Evolutionary conservation across 2,888 invertebrate species (phyloP).

Genomic region (Morpho achilles): DNA sequence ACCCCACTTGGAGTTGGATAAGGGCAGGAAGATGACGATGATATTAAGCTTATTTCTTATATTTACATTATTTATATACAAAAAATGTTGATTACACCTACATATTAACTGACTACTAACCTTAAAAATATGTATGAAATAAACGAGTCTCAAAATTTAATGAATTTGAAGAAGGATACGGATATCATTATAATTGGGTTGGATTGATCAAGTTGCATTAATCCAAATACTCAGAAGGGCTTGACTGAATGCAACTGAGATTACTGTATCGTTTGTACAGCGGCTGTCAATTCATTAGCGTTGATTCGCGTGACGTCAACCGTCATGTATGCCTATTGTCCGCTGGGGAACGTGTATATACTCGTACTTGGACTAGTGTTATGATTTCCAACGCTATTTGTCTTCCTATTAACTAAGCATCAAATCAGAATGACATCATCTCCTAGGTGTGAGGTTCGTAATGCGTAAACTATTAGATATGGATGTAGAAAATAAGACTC

Average conservation of each 20-base stretch:
- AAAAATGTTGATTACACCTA: background rate
- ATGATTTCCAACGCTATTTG: too few relatives aligned
- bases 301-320: conserved; percentile 8
- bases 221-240: conserved; percentile 13
- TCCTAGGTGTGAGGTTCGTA: too few relatives aligned
- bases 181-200: conserved; percentile 12
- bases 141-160: conserved; percentile 15
- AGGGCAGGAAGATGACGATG: background rate
- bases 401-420: too few relatives aligned
- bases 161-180: conserved; percentile 16
- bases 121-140: conserved; percentile 14
- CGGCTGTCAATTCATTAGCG: conserved; percentile 16
- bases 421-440: too few relatives aligned
- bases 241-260: conserved; percentile 1
- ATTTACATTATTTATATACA: background rate
- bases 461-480: too few relatives aligned
- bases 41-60: background rate
- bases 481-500: too few relatives aligned
- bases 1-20: too few relatives aligned
- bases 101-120: background rate
- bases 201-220: conserved; percentile 15
- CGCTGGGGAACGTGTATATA: too few relatives aligned
- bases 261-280: conserved; percentile 4
- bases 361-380: too few relatives aligned
- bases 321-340: too few relatives aligned